phyloP scores from a whole-genome alignment of 2,113 vertebrate genomes.

The Euleptes europaea region DNA sequence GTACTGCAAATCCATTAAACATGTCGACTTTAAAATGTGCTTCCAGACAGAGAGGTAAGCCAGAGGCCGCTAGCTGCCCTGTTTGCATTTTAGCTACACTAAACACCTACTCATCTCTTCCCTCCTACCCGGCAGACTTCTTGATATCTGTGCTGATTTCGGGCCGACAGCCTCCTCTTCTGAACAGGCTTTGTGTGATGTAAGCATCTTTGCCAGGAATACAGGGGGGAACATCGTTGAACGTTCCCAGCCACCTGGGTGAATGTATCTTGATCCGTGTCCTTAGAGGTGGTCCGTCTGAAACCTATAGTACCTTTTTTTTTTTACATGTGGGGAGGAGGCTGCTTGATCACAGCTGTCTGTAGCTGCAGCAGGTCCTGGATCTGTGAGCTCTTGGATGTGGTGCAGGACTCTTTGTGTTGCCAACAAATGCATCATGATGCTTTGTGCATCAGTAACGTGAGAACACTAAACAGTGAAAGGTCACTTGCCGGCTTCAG shows the following conservation, averaged over 20 bases:
- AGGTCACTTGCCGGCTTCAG: too few species aligned
- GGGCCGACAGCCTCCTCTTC: conserved; percentile 50
- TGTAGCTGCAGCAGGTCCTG: conserved; percentile 23
- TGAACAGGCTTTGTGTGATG: conserved; percentile 50
- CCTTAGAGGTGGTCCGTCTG: conserved; percentile 59
- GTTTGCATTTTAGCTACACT: conserved; percentile 37
- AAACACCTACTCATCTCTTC: conserved; percentile 21
- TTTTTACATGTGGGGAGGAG: too few species aligned
- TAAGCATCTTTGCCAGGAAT: conserved; percentile 58
- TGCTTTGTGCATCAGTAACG: neutral
- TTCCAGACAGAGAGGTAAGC: conserved; percentile 38
- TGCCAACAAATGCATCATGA: neutral
- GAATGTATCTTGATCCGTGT: conserved; percentile 8
- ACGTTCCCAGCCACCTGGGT: conserved; percentile 48
- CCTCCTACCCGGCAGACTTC: conserved; percentile 32
- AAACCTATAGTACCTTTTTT: conserved; percentile 27
- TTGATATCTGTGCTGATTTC: conserved; percentile 43
- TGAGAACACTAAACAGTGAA: neutral
- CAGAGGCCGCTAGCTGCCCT: conserved; percentile 45
- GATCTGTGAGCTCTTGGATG: conserved; percentile 16
- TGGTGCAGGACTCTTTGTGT: neutral
- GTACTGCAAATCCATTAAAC: conserved; percentile 34
- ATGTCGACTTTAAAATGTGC: conserved; percentile 39
- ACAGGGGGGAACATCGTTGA: neutral
- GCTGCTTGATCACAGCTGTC: conserved; percentile 38